These are phyloP conservation scores for Tuta absoluta DNA, from an alignment of 2,888 invertebrate genomes.

Conservation along the genomic window DNA sequence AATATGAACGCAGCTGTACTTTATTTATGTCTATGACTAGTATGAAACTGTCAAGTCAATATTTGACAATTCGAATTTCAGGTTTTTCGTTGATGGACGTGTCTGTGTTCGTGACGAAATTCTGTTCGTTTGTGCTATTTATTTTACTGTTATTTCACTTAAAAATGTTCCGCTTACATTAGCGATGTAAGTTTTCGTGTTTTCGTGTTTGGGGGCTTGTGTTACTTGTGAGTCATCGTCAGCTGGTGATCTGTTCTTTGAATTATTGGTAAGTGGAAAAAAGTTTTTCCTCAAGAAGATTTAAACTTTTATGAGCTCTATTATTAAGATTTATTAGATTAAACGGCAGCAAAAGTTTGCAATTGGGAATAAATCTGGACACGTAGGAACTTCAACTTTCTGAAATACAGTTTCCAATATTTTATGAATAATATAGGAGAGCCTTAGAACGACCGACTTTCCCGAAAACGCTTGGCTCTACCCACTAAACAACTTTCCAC, in stretches of 20 bases:
- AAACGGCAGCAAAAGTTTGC: no score
- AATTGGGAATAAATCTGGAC: no score
- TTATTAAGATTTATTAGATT: no score
- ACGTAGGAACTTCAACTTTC: no score
- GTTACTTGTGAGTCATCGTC: constrained; percentile 1
- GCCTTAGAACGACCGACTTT: no score
- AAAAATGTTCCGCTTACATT: neutral
- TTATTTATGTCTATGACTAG: neutral
- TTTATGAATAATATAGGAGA: no score
- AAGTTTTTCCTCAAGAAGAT: neutral
- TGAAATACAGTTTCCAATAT: no score
- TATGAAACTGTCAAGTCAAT: neutral
- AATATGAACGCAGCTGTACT: neutral
- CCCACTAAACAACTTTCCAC: no score
- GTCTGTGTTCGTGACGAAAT: neutral
- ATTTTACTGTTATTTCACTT: constrained; percentile 1
- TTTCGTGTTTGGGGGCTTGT: neutral
- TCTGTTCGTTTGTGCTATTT: neutral
- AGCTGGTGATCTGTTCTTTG: neutral
- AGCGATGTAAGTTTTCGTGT: neutral
- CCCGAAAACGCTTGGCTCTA: no score
- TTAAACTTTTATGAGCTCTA: neutral
- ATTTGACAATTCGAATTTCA: constrained; percentile 14
- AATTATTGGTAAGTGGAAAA: neutral
- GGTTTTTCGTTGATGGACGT: neutral